A percentile compares a stretch with the other conserved stretches of the same genome.
These are phyloP conservation scores for Acanthosepion lycidas DNA, from an alignment of 2,888 invertebrate genomes.

Conservation along the genomic window DNA sequence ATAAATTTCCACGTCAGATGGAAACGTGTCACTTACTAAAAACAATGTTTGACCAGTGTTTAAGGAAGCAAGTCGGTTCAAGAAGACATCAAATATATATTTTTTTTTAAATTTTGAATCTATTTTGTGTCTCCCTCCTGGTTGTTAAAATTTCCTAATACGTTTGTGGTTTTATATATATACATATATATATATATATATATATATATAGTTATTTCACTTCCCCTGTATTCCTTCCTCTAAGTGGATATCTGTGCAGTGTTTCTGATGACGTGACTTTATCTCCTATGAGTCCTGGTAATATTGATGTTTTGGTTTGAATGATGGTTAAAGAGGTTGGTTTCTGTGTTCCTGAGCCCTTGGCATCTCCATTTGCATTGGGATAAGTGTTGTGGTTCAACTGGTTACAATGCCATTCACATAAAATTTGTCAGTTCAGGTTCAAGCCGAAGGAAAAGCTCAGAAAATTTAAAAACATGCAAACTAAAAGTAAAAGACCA, in stretches of 20 bases:
- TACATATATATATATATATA: too few relatives aligned
- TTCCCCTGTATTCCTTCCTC: not conserved
- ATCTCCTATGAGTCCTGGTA: not conserved
- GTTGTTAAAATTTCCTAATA: not conserved
- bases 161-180: not conserved
- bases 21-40: constrained; percentile 33
- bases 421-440: not conserved
- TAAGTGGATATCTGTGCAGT: not conserved
- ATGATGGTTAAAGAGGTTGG: not conserved
- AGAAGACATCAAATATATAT: not conserved
- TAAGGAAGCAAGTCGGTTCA: constrained; percentile 8
- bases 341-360: not conserved
- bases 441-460: not conserved
- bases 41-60: constrained; percentile 12
- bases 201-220: not conserved
- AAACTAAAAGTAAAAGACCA: too few relatives aligned
- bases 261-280: not conserved
- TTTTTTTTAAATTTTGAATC: constrained; percentile 14
- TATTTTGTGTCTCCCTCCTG: constrained; percentile 8
- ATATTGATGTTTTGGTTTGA: not conserved
- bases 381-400: not conserved
- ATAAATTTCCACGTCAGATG: not conserved
- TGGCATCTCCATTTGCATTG: not conserved
- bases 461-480: too few relatives aligned
- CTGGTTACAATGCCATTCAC: not conserved